Base-by-base conservation (phyloP, 2,888 invertebrate genomes). In the Drosophila flavopinicola region DNA sequence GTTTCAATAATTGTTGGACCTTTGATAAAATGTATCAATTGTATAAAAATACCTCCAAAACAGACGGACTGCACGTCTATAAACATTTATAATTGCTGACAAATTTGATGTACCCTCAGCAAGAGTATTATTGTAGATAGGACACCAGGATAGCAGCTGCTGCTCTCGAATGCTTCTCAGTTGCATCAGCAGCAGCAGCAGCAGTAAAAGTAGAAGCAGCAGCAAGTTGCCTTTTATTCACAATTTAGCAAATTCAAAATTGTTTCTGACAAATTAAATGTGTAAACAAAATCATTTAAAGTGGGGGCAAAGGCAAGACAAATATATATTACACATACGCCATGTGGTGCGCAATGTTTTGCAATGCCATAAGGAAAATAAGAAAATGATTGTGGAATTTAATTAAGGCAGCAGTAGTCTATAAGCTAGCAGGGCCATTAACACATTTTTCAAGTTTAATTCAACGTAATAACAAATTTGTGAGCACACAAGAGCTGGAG, bases 401-500 rank as follows among this genome's bases (percentile, higher is more conserved):
- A 80, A 85, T 80, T 80, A 85, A 77, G 67, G 59, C 35, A 11
- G 10, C 6, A 9, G n/a, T 38, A 39, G 75, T 49, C 17, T 37
- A 37, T 52, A 48, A 63, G 68, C 60, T 35, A 60, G 47, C 13
- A 30, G 24, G 61, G 38, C 70, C 75, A 78, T 80, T 80, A 80
- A 74, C 87, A 80, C 82, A 80, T 85, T 80, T 80, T 80, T 80
- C 87, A 78, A 80, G 80, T 85, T 86, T 85, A 85, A 80, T 86
- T 86, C 75, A 80, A 80, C 78, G 75, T 71, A 63, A 68, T 80
- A 78, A 85, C 60, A 68, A 77, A 78, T 86, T 84, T 80, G 65
- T 54, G 35, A 60, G 61, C 42, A 29, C 7, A 17, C 13, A 10
- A 32, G 35, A 5, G 6, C 10, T 32, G 3, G 33, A 42, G 24